Evolutionary conservation across 2,113 vertebrate genomes (phyloP).

Genomic region (Nothobranchius kuhntae): DNA sequence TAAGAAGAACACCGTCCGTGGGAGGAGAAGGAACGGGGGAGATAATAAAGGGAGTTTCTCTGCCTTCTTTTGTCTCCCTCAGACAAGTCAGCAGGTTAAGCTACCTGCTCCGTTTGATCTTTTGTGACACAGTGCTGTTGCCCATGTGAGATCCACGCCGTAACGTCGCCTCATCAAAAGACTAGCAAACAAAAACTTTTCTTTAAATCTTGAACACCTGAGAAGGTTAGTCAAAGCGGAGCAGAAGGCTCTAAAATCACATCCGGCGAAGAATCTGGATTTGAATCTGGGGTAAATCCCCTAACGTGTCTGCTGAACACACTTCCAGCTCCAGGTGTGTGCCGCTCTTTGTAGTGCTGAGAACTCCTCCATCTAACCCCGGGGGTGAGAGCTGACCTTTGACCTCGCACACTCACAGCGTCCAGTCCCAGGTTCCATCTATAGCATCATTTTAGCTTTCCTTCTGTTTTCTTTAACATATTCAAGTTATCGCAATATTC

Average conservation of each 20-base stretch:
- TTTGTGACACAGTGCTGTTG: constrained; percentile 49
- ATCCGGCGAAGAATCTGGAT: constrained; percentile 40
- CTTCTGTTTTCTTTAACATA: not conserved
- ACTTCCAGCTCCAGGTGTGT: constrained; percentile 60
- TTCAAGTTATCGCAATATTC: constrained; percentile 33
- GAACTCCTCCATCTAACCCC: constrained; percentile 60
- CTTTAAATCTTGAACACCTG: constrained; percentile 32
- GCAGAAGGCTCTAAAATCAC: constrained; percentile 16
- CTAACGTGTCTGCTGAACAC: constrained; percentile 36
- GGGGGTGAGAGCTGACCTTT: constrained; percentile 63
- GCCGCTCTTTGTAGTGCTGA: constrained; percentile 60
- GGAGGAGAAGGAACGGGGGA: constrained; percentile 30
- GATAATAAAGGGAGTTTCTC: constrained; percentile 76
- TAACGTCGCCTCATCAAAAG: constrained; percentile 53
- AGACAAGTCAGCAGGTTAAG: constrained; percentile 75
- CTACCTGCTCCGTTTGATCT: constrained; percentile 72
- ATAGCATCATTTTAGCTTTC: constrained; percentile 38
- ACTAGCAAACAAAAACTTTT: constrained; percentile 33
- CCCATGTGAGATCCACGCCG: constrained; percentile 46
- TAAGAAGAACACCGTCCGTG: constrained; percentile 68
- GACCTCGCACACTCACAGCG: constrained; percentile 53
- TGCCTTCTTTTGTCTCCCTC: constrained; percentile 69
- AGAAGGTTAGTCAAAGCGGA: constrained; percentile 40
- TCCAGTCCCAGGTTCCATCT: constrained; percentile 10
- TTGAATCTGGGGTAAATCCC: constrained; percentile 38